A percentile compares a stretch with the other conserved stretches of the same genome.
Evolutionary conservation across 2,113 vertebrate species (phyloP).

Genomic region (Calidris pygmaea): DNA sequence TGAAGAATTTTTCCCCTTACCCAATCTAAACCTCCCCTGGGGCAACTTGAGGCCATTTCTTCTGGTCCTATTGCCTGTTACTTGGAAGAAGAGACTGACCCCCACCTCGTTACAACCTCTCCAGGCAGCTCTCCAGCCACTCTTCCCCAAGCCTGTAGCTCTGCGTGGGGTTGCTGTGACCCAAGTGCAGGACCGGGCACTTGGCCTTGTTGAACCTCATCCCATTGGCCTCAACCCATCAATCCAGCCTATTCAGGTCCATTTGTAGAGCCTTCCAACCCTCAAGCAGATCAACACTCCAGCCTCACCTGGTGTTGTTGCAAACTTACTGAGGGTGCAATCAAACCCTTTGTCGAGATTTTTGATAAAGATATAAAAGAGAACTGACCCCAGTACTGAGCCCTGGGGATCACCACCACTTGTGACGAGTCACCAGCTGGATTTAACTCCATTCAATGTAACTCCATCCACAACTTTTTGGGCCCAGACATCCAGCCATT

Average conservation of each 20-base stretch:
- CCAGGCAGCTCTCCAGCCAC: background rate
- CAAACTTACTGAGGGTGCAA: too few species aligned
- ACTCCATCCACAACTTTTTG: background rate
- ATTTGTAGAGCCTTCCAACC: background rate
- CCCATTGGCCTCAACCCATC: too few species aligned
- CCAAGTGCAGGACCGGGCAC: background rate
- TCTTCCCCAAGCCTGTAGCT: background rate
- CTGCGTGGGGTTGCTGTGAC: background rate
- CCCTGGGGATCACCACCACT: background rate
- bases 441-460: background rate
- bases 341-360: background rate
- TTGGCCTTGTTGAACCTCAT: background rate
- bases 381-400: background rate
- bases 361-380: background rate
- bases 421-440: background rate
- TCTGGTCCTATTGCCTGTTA: background rate
- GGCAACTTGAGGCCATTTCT: background rate
- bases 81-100: background rate
- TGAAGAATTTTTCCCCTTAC: background rate
- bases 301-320: background rate
- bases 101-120: background rate
- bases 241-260: background rate
- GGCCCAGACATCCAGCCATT: background rate
- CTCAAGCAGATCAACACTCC: background rate
- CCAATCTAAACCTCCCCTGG: background rate